Conservation (phyloP, 37 sponge, comb jelly and placozoan genomes). For the Geodia barretti region DNA sequence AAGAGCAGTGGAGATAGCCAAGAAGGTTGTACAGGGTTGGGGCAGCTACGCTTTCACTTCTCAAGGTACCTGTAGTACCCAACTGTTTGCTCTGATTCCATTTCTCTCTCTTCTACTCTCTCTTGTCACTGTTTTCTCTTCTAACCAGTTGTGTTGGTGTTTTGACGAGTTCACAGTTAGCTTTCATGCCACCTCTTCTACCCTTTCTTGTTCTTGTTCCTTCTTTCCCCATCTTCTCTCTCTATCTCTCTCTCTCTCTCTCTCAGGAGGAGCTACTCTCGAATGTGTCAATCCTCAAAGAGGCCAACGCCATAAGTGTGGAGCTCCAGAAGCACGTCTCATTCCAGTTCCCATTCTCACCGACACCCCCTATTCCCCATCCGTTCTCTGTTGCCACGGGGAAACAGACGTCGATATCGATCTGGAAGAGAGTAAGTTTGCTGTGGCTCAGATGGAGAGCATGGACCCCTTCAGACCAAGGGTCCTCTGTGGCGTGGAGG, state of each 20-base stretch:
- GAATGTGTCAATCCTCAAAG: conserved; percentile 78
- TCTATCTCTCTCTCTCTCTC: background rate
- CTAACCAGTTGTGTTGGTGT: too few species aligned
- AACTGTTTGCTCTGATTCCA: background rate
- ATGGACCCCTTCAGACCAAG: background rate
- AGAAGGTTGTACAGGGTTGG: too few species aligned
- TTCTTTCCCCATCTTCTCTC: conserved; percentile 8
- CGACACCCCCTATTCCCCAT: conserved; percentile 85
- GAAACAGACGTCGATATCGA: conserved; percentile 53
- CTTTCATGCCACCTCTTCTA: too few species aligned
- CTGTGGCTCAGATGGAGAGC: background rate
- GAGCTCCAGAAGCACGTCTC: conserved; percentile 86
- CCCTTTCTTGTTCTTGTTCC: background rate
- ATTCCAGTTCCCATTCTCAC: conserved; percentile 78
- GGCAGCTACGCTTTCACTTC: too few species aligned
- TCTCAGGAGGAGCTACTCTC: conserved; percentile 64
- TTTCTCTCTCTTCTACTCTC: too few species aligned
- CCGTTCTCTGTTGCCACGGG: conserved; percentile 66
- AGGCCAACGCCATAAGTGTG: conserved; percentile 91
- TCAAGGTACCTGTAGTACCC: background rate
- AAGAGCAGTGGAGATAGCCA: too few species aligned
- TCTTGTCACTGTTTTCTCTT: too few species aligned
- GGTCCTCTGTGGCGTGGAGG: too few species aligned
- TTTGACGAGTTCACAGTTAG: too few species aligned
- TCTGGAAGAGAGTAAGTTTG: conserved; percentile 1